These are phyloP conservation scores for Glomeris maerens DNA, from an alignment of 1,140 invertebrate species.

Conservation along the genomic window DNA sequence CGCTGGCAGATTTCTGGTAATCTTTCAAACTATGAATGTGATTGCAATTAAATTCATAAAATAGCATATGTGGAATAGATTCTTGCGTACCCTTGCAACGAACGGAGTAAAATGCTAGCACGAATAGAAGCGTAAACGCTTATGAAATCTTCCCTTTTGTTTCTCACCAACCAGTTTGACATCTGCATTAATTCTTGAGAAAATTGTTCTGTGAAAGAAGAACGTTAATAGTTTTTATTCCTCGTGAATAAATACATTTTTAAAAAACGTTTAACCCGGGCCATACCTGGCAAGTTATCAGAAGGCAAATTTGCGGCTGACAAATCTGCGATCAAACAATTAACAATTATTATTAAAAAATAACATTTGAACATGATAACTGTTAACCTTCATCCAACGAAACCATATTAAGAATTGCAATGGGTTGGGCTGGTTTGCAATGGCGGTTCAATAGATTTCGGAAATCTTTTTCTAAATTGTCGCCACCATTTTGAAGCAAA, in stretches of 20 bases:
- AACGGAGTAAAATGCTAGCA: constrained; percentile 55
- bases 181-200: constrained; percentile 58
- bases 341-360: constrained; percentile 5
- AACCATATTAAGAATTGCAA: constrained; percentile 69
- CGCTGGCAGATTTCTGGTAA: constrained; percentile 48
- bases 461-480: constrained; percentile 69
- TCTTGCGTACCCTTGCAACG: constrained; percentile 43
- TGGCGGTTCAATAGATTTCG: constrained; percentile 68
- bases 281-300: too few species aligned
- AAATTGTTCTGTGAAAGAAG: constrained; percentile 43
- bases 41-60: background rate
- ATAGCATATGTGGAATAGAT: constrained; percentile 1
- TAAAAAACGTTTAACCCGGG: too few species aligned
- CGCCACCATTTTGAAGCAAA: constrained; percentile 54
- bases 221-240: constrained; percentile 30
- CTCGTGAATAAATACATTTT: constrained; percentile 21
- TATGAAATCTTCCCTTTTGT: constrained; percentile 60
- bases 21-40: constrained; percentile 42
- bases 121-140: constrained; percentile 64
- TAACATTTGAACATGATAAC: constrained; percentile 6
- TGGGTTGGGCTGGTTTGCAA: constrained; percentile 69
- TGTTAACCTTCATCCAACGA: constrained; percentile 61
- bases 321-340: background rate
- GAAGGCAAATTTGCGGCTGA: background rate
- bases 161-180: constrained; percentile 65